phyloP scores from a whole-genome alignment of 2,797 vertebrate species.

The Threskiornis aethiopicus region DNA sequence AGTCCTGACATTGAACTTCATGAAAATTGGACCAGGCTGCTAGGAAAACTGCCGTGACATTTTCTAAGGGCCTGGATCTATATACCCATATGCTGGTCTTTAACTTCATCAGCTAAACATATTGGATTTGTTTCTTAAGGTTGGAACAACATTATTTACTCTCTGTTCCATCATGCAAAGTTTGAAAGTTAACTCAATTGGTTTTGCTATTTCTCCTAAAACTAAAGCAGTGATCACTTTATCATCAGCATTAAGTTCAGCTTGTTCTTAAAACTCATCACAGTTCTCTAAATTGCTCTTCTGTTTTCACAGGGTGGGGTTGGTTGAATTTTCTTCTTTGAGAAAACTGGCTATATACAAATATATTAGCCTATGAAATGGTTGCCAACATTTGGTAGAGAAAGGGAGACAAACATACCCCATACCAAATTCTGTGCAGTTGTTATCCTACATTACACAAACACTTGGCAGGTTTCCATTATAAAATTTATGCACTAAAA shows the following conservation, averaged over 20 bases:
- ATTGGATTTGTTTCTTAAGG: background rate
- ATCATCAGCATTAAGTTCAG: background rate
- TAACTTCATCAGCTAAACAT: background rate
- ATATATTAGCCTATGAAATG: background rate
- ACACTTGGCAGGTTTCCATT: constrained; percentile 5
- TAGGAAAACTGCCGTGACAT: background rate
- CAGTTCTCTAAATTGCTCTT: background rate
- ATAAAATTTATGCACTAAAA: constrained; percentile 35
- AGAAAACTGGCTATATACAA: background rate
- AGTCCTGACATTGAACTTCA: background rate
- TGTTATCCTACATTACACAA: background rate
- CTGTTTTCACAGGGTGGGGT: background rate
- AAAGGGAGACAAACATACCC: background rate
- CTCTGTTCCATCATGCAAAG: background rate
- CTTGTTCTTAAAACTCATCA: background rate
- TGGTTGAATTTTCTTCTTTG: background rate
- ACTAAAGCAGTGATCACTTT: background rate
- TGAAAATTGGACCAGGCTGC: background rate
- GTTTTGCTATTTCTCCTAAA: background rate
- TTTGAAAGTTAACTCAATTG: background rate
- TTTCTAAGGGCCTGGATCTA: background rate
- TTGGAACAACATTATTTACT: background rate
- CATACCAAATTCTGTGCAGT: background rate
- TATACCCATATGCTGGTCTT: background rate
- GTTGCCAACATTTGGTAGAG: background rate